Conservation (phyloP, 2,797 vertebrate species). For the Bradypodion ventrale region DNA sequence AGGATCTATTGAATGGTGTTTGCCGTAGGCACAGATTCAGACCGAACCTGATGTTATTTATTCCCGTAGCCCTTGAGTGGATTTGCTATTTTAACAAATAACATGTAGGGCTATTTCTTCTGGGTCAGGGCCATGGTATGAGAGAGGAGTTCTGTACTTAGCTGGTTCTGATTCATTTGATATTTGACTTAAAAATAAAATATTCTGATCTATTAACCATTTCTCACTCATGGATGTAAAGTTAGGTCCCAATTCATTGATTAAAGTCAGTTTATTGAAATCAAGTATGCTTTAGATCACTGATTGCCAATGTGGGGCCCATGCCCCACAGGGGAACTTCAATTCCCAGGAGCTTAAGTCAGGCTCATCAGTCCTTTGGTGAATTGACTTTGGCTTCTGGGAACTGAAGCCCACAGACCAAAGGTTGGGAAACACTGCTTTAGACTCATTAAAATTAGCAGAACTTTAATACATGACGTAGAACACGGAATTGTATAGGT, state of each 20-base stretch:
- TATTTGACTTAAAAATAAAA: too few relatives aligned
- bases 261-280: not conserved
- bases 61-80: not conserved
- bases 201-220: not conserved
- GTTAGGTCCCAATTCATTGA: not conserved
- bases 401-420: too few relatives aligned
- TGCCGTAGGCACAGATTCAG: not conserved
- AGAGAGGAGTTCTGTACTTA: not conserved
- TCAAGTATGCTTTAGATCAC: not conserved
- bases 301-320: too few relatives aligned
- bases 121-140: not conserved
- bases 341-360: too few relatives aligned
- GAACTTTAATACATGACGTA: not conserved
- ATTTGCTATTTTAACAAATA: not conserved
- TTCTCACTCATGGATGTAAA: not conserved
- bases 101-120: not conserved
- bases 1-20: constrained; percentile 42
- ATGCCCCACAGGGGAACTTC: too few relatives aligned
- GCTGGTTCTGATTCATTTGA: not conserved
- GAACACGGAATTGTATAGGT: not conserved
- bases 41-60: not conserved
- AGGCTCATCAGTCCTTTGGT: too few relatives aligned
- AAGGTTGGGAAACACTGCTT: too few relatives aligned
- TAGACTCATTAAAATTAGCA: not conserved
- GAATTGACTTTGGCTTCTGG: too few relatives aligned